Evolutionary conservation across 2,113 vertebrate species (phyloP), one percentile per base, ranked within the genome.

Genomic region (Acrocephalus arundinaceus): DNA sequence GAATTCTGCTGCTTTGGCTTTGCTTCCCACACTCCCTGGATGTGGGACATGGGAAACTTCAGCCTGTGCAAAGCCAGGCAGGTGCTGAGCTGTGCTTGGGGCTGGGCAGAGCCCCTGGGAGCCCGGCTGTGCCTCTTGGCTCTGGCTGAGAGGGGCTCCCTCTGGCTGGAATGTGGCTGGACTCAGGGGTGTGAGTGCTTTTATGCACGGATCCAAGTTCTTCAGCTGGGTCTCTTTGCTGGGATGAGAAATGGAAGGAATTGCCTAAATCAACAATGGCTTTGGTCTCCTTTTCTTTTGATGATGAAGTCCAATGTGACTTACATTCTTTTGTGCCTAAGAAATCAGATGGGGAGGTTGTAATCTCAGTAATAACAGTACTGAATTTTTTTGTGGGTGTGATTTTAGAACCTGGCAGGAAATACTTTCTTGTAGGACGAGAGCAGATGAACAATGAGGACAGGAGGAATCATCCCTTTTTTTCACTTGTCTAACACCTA

Each of bases 351-450:
- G 37, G 16, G 6, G 16, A 2, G 3, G 1, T 3, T 3, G 2
- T 33, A 48, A 55, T 51, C 41, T 30, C 12, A 13, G 55, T 57
- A 65, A 51, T 70, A 74, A 66, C 21, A 48, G 9, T 41, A 15
- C 37, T 73, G 62, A 33, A 39, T 76, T 91, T 72, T 72, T 87
- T 79, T 72, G 45, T 45, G 31, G 11, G 3, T 83, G n/a, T 79
- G 46, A 65, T 76, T 89, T 85, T 54, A 95, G 81, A 90, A 89
- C 16, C 46, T 76, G 54, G 3, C 61, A 86, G 76, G 72, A 87
- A 87, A 70, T 85, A 46, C 46, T 62, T 61, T 62, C 43, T 30
- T 52, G 57, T 90, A 85, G 59, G 67, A 35, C 43, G 33, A 57
- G 82, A 85, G 88, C 58, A 48, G 49, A 68, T 76, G 82, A 82